phyloP scores from a whole-genome alignment of 2,113 vertebrate genomes.

The Romanogobio albipinnatus region DNA sequence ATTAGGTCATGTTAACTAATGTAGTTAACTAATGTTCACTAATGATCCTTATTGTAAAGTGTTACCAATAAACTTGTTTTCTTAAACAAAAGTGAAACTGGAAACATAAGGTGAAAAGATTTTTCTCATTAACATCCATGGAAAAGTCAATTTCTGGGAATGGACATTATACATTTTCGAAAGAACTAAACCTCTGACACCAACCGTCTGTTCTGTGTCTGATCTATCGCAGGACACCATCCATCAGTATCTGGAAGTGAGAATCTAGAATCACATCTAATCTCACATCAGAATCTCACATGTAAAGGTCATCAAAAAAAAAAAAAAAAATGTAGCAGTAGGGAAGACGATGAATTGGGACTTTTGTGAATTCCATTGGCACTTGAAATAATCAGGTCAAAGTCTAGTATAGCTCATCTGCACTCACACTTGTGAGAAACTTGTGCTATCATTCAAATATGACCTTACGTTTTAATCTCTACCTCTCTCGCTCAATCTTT shows the following conservation, averaged over 20 bases:
- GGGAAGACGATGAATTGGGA: neutral
- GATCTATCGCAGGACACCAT: neutral
- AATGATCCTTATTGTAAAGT: too few relatives aligned
- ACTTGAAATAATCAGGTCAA: slow-evolving; percentile 52
- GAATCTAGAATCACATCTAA: slow-evolving; percentile 22
- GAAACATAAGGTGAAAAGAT: neutral
- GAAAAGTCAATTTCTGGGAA: neutral
- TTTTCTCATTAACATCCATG: neutral
- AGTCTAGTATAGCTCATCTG: slow-evolving; percentile 7
- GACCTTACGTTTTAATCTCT: slow-evolving; percentile 39
- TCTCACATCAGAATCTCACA: slow-evolving; percentile 1
- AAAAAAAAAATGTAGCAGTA: slow-evolving; percentile 21
- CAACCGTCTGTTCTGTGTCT: slow-evolving; percentile 1
- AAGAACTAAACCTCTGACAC: neutral
- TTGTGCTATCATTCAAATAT: slow-evolving; percentile 23
- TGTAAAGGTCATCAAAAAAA: slow-evolving; percentile 48
- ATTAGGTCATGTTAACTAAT: too few relatives aligned
- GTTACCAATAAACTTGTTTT: too few relatives aligned
- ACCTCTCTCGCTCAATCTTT: neutral
- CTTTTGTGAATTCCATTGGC: slow-evolving; percentile 35
- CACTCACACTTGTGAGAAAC: slow-evolving; percentile 27
- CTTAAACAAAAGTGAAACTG: neutral
- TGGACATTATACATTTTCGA: neutral
- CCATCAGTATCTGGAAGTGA: slow-evolving; percentile 46
- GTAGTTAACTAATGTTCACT: too few relatives aligned